Conservation (phyloP, 2,888 invertebrate genomes). For the Leptinotarsa rubiginosa region DNA sequence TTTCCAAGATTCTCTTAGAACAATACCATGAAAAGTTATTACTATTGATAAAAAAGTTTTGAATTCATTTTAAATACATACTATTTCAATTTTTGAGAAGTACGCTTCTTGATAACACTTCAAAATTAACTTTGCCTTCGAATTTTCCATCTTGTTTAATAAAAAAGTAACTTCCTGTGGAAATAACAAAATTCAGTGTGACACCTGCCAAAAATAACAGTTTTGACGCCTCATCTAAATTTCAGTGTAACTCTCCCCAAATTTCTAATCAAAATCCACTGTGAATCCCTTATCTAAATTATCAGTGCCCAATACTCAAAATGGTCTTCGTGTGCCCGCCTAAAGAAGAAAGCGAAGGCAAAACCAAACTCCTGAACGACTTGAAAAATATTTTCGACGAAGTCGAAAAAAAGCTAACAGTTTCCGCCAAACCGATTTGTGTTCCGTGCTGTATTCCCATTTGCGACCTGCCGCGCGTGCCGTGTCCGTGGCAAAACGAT, state of each 20-base stretch:
- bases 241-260: slow-evolving; percentile 18
- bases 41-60: too few relatives aligned
- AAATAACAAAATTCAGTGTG: background rate
- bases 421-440: slow-evolving; percentile 63
- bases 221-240: slow-evolving; percentile 7
- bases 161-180: background rate
- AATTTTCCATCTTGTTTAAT: too few relatives aligned
- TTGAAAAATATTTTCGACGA: slow-evolving; percentile 57
- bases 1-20: too few relatives aligned
- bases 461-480: slow-evolving; percentile 52
- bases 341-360: slow-evolving; percentile 54
- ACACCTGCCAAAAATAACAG: background rate
- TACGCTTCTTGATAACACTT: too few relatives aligned
- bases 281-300: slow-evolving; percentile 10
- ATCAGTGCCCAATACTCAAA: slow-evolving; percentile 24
- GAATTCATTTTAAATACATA: too few relatives aligned
- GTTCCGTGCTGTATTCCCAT: slow-evolving; percentile 65
- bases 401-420: slow-evolving; percentile 54
- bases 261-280: slow-evolving; percentile 27
- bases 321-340: slow-evolving; percentile 57
- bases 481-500: slow-evolving; percentile 8
- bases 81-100: too few relatives aligned
- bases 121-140: too few relatives aligned
- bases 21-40: too few relatives aligned
- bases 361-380: slow-evolving; percentile 53